phyloP scores from a whole-genome alignment of 1,140 invertebrate genomes.

The Pseudomyrmex concolor region DNA sequence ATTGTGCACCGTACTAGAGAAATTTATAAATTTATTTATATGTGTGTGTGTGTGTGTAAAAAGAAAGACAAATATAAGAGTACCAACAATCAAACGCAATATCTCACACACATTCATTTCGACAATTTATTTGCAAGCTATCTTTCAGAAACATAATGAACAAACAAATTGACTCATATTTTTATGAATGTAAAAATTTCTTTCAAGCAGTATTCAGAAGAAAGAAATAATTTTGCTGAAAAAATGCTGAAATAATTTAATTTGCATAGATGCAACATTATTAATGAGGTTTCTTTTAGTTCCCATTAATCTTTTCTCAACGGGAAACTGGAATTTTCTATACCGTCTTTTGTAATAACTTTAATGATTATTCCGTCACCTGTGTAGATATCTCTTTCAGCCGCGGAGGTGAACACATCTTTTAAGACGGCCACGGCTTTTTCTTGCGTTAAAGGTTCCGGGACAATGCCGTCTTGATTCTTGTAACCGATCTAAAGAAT shows the following conservation, averaged over 20 bases:
- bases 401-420: slow-evolving; percentile 98
- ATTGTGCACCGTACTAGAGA: slow-evolving; percentile 15
- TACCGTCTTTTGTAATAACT: slow-evolving; percentile 95
- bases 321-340: slow-evolving; percentile 89
- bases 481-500: slow-evolving; percentile 90
- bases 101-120: background rate
- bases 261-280: slow-evolving; percentile 44
- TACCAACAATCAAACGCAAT: background rate
- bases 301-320: slow-evolving; percentile 91
- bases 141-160: background rate
- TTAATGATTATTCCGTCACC: slow-evolving; percentile 96
- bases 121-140: background rate
- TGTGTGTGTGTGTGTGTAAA: slow-evolving; percentile 11
- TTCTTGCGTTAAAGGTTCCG: slow-evolving; percentile 89
- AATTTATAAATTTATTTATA: slow-evolving; percentile 19
- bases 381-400: slow-evolving; percentile 98
- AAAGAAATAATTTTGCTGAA: slow-evolving; percentile 44
- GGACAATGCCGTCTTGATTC: slow-evolving; percentile 91
- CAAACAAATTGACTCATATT: background rate
- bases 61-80: background rate
- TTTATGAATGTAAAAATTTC: background rate
- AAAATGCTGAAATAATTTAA: slow-evolving; percentile 63
- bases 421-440: slow-evolving; percentile 94
- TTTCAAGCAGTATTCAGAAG: slow-evolving; percentile 39
- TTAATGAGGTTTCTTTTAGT: slow-evolving; percentile 10